Evolutionary conservation across 2,888 invertebrate species (phyloP), one percentile per base, ranked within the genome.

Genomic region (Celastrina argiolus): DNA sequence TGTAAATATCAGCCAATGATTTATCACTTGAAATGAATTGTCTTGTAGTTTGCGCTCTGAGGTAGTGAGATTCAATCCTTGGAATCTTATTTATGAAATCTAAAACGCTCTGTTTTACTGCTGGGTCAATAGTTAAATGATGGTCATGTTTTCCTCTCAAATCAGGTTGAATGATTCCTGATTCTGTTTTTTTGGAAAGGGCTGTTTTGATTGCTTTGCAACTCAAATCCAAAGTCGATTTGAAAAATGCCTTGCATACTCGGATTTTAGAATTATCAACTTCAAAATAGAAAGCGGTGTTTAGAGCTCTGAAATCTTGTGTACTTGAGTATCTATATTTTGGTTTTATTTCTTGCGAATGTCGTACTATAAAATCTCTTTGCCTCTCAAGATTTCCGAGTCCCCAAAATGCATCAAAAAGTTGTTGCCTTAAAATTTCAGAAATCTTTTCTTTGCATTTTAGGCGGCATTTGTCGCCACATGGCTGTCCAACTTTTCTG

Each of bases 191-290:
- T 34, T 34, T 34, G 8, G 8, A 5, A 7, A 34, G 8, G 5
- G 34, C 34, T 16, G n/a, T 45, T 12, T 41, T 56, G 18, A 39
- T 66, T 69, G 41, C 64, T 31, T 63, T 66, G 65, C 26, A 66
- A 64, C 5, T 64, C 65, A 69, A 67, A 0, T 68, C 72, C 63
- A 70, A 58, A 59, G 69, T 72, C 5, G 14, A 68, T 68, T 69
- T 14, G 2, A 71, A 69, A 69, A 71, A 72, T 8, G 51, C 63
- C 63, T 72, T 72, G 22, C 71, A 72, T 59, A 70, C 67, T 68
- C 68, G 70, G 12, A 42, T 12, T 7, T 12, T 4, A 8, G 14
- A n/a, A 12, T 14, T 42, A n/a, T 42, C 14, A 12, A 12, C 16
- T 14, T n/a, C 14, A n/a, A 42, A 42, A 42, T 42, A 42, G 16